phyloP scores from a whole-genome alignment of 1,140 invertebrate species.

The Lepeophtheirus salmonis region DNA sequence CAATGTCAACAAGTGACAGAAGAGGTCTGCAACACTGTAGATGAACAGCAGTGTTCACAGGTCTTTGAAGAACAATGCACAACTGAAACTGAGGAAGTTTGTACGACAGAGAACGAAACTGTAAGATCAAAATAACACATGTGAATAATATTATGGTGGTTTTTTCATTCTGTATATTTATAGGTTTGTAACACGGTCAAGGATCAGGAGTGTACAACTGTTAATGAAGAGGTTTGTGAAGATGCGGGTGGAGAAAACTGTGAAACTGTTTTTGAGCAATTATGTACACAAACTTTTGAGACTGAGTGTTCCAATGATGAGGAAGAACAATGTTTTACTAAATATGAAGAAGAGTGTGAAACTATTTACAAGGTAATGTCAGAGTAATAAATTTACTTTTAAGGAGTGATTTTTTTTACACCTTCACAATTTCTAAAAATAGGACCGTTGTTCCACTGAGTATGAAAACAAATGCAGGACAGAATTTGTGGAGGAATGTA shows the following conservation, averaged over 20 bases:
- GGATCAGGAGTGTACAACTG: slow-evolving; percentile 17
- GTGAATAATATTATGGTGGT: not conserved
- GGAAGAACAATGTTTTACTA: slow-evolving; percentile 6
- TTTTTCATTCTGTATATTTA: not conserved
- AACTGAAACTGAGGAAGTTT: slow-evolving; percentile 9
- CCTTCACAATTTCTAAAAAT: not conserved
- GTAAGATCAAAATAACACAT: slow-evolving; percentile 5
- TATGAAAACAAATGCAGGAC: slow-evolving; percentile 15
- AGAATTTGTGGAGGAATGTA: slow-evolving; percentile 9
- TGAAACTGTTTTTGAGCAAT: slow-evolving; percentile 1
- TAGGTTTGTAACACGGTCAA: slow-evolving; percentile 13
- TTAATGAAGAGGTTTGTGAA: slow-evolving; percentile 9
- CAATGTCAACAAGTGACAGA: slow-evolving; percentile 1
- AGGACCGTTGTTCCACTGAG: slow-evolving; percentile 14
- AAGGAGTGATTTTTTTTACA: not conserved
- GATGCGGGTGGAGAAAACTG: slow-evolving; percentile 3
- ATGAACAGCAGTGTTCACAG: slow-evolving; percentile 12
- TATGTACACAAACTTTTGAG: slow-evolving; percentile 10
- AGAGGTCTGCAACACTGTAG: slow-evolving; percentile 5
- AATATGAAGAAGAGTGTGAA: slow-evolving; percentile 15
- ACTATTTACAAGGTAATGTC: slow-evolving; percentile 13
- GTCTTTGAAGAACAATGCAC: slow-evolving; percentile 15
- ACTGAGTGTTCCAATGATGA: slow-evolving; percentile 5
- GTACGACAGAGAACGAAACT: slow-evolving; percentile 11
- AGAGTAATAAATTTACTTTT: not conserved